Evolutionary conservation across 2,888 invertebrate genomes (phyloP), one percentile per base, ranked within the genome.

Genomic region (Dusona sp.): DNA sequence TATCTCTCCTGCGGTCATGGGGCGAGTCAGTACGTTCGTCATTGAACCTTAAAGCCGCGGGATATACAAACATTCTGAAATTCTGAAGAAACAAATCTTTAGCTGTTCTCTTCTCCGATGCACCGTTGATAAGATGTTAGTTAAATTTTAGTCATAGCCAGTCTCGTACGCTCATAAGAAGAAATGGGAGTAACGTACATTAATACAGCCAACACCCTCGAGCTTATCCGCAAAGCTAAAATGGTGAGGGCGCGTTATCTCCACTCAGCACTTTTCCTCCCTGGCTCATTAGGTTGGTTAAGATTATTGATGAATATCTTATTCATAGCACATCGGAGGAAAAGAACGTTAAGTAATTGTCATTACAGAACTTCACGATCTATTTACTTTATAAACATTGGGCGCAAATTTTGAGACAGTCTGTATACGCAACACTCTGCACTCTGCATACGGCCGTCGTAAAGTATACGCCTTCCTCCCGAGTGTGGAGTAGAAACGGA

Each of bases 381-480:
- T n/a, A 9, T 38, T 3, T 51, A 6, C 19, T n/a, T 22, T n/a
- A 6, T 8, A 22, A 54, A n/a, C 4, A n/a, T 54, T 22, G 7
- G 7, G 51, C n/a, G 29, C 61, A 29, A 29, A 61, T 29, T 61
- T 61, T 61, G 61, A 16, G 29, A 29, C 16, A 16, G 29, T 61
- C 61, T 73, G 72, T 57, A 77, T 36, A 61, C 25, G 67, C 42
- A 38, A 25, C 22, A 70, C 51, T 81, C 42, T 16, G 57, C 25
- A 64, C 72, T 33, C n/a, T 7, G 57, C 78, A 73, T 70, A 57
- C 68, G 25, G 36, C 73, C 36, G 54, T 68, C 67, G 83, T 84
- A 74, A 73, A 79, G 57, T 79, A 84, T 57, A 74, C 57, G 38
- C 16, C 22, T 38, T 25, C 42, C 38, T 25, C n/a, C 2, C 9